These are phyloP conservation scores for Altica lythri DNA, from an alignment of 2,888 invertebrate genomes.

Conservation along the genomic window DNA sequence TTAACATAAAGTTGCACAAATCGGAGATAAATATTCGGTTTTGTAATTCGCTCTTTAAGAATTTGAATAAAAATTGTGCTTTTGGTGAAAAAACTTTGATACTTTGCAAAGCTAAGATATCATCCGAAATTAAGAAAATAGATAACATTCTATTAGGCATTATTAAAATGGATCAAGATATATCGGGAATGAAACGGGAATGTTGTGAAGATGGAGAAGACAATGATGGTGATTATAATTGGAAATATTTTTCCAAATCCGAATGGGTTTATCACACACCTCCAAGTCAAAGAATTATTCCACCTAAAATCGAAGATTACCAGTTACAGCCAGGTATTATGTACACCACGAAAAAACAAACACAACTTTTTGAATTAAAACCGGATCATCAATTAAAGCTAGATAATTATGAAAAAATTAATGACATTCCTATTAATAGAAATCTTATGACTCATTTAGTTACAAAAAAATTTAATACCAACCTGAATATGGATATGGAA, in stretches of 20 bases:
- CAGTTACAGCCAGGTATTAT: slow-evolving; percentile 35
- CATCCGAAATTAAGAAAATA: slow-evolving; percentile 29
- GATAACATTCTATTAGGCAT: slow-evolving; percentile 37
- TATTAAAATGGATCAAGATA: slow-evolving; percentile 4
- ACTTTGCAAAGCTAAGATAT: slow-evolving; percentile 24
- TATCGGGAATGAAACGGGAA: neutral
- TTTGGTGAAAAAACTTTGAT: slow-evolving; percentile 15
- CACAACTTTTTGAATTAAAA: slow-evolving; percentile 36
- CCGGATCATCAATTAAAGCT: slow-evolving; percentile 24
- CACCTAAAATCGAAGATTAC: slow-evolving; percentile 28
- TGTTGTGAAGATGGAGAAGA: slow-evolving; percentile 8
- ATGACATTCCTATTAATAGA: slow-evolving; percentile 20
- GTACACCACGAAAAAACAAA: slow-evolving; percentile 29
- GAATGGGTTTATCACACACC: slow-evolving; percentile 42
- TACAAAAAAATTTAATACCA: slow-evolving; percentile 12
- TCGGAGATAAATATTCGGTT: slow-evolving; percentile 12
- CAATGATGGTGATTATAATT: slow-evolving; percentile 11
- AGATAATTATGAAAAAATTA: slow-evolving; percentile 9
- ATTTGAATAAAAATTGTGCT: slow-evolving; percentile 8
- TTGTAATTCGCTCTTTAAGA: slow-evolving; percentile 18
- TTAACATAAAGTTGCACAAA: too few species aligned
- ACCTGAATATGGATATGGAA: slow-evolving; percentile 1
- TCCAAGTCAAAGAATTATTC: slow-evolving; percentile 31
- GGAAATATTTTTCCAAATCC: slow-evolving; percentile 27
- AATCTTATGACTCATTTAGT: slow-evolving; percentile 22